phyloP scores from a whole-genome alignment of 2,888 invertebrate species.

The Liopterus haemorrhoidalis region DNA sequence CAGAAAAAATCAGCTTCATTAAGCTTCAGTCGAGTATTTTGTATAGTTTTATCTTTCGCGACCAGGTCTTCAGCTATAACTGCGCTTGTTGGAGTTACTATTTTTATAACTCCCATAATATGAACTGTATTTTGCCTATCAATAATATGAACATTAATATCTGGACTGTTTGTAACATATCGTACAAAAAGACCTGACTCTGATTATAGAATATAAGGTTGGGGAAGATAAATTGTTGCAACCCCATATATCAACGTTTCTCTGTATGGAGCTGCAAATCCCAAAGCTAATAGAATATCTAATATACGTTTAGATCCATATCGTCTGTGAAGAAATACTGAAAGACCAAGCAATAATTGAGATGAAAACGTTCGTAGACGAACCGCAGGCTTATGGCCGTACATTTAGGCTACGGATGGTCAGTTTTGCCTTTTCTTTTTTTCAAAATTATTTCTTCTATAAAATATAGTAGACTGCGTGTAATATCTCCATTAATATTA shows the following conservation, averaged over 20 bases:
- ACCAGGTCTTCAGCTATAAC: too few relatives aligned
- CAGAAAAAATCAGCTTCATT: conserved; percentile 32
- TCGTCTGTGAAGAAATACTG: conserved; percentile 30
- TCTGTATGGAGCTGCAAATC: conserved; percentile 32
- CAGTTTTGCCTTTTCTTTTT: too few relatives aligned
- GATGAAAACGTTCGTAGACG: too few relatives aligned
- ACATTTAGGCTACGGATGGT: too few relatives aligned
- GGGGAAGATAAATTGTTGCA: conserved; percentile 31
- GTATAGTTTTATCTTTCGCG: conserved; percentile 25
- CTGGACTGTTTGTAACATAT: conserved; percentile 37
- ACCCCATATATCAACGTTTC: conserved; percentile 32
- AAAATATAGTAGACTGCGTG: too few relatives aligned
- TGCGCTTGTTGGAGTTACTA: too few relatives aligned
- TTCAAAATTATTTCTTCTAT: too few relatives aligned
- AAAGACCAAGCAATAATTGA: conserved; percentile 43
- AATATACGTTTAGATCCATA: conserved; percentile 32
- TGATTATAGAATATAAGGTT: conserved; percentile 31
- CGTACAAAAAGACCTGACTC: too few relatives aligned
- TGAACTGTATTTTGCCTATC: conserved; percentile 36
- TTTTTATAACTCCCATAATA: conserved; percentile 36
- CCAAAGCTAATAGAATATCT: conserved; percentile 30
- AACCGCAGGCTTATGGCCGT: too few relatives aligned
- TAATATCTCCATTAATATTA: conserved; percentile 32
- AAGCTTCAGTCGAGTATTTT: conserved; percentile 19
- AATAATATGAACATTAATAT: conserved; percentile 36